Evolutionary conservation across 2,113 vertebrate species (phyloP).

Genomic region (Odocoileus virginianus): DNA sequence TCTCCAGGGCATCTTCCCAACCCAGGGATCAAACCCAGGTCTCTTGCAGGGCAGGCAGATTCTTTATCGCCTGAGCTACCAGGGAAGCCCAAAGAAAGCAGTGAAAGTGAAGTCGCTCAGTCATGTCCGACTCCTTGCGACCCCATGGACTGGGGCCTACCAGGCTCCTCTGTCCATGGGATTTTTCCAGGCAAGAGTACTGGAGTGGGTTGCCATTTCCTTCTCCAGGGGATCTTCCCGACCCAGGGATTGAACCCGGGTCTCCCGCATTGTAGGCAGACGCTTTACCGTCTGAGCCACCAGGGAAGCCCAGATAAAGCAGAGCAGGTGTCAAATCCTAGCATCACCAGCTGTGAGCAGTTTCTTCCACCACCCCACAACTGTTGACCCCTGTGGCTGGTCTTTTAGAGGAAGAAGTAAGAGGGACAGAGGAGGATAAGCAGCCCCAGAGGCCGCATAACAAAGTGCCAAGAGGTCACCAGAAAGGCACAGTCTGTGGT

Average conservation of each 20-base stretch:
- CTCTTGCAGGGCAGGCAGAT: not conserved
- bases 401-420: not conserved
- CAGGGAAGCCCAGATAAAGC: not conserved
- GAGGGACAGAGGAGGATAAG: not conserved
- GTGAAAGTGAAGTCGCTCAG: not conserved
- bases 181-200: too few species aligned
- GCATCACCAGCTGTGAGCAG: not conserved
- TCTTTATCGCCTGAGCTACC: not conserved
- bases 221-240: too few species aligned
- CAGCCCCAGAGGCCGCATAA: not conserved
- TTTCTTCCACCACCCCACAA: rapidly evolving
- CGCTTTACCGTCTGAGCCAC: too few species aligned
- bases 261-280: too few species aligned
- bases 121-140: too few species aligned
- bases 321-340: not conserved
- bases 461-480: not conserved
- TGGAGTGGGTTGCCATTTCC: too few species aligned
- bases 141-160: too few species aligned
- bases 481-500: conserved; percentile 20
- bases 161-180: too few species aligned
- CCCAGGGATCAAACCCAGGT: not conserved
- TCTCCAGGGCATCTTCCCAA: not conserved
- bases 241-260: too few species aligned
- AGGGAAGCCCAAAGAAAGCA: not conserved
- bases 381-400: not conserved